A percentile compares a stretch with the other conserved stretches of the same genome.
Evolutionary conservation across 2,888 invertebrate genomes (phyloP).

Genomic region (Orthosia gracilis): DNA sequence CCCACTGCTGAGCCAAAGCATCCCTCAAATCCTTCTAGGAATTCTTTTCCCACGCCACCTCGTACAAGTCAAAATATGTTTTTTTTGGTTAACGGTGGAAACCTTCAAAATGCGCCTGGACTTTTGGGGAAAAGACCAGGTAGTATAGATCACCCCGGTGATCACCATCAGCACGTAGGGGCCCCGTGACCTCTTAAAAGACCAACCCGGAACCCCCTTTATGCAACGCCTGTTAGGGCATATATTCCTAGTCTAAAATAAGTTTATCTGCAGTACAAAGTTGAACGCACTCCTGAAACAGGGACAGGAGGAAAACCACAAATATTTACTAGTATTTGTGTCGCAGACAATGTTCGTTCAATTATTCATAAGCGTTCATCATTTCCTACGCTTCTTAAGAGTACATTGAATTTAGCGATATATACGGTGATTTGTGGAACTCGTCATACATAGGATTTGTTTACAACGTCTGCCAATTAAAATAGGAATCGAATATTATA

Average conservation of each 20-base stretch:
- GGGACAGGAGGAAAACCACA: constrained; percentile 67
- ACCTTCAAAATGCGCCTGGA: too few species aligned
- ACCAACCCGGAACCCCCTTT: too few species aligned
- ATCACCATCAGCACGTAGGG: too few species aligned
- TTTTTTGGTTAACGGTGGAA: too few species aligned
- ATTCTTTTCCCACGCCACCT: too few species aligned
- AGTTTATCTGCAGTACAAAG: constrained; percentile 42
- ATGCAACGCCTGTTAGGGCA: too few species aligned
- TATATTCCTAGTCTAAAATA: neutral
- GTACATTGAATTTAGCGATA: constrained; percentile 48
- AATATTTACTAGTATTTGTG: constrained; percentile 62
- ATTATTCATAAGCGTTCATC: constrained; percentile 67
- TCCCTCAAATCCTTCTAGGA: too few species aligned
- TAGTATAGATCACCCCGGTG: too few species aligned
- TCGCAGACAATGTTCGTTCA: constrained; percentile 60
- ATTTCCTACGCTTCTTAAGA: constrained; percentile 49
- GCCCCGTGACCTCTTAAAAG: too few species aligned
- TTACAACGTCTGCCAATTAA: constrained; percentile 41
- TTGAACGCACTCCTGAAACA: constrained; percentile 59
- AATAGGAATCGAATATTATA: constrained; percentile 30
- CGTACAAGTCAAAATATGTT: too few species aligned
- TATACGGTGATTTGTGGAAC: constrained; percentile 43
- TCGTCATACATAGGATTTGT: constrained; percentile 45
- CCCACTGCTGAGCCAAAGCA: too few species aligned
- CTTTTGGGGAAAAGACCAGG: too few species aligned